Base-by-base conservation (phyloP, 1,140 invertebrate species). In the Tetranychus urticae region DNA sequence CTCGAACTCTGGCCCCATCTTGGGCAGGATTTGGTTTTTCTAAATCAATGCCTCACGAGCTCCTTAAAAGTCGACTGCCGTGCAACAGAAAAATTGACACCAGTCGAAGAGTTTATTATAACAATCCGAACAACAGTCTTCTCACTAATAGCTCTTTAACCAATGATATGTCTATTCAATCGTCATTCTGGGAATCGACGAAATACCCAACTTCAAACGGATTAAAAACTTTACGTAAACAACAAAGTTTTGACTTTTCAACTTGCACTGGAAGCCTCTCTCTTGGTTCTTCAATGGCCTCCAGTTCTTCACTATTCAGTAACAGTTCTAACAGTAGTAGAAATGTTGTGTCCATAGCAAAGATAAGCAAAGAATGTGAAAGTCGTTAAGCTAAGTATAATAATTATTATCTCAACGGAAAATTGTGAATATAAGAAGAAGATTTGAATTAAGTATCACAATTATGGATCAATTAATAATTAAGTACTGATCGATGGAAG, bases 1-100 rank as follows among this genome's bases (percentile, higher is more conserved):
- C 82, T 63, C 76, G 88, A 33, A 80, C 83, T 33, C 89, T 88
- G 1, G 91, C 80, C 0, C 77, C 82, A 39, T 77, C 79, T 59
- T 94, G 88, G 88, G 23, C 23, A 23, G 23, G 23, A 2, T 84
- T 86, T 73, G 88, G 86, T 37, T 83, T 93, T 67, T 93, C 88
- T 68, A 82, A 86, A 70, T 89, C 87, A 8, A 85, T 83, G 70
- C 85, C 87, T 3, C 78, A 78, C 35, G 76, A 75, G 12, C 63
- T 78, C 65, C 65, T 66, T 68, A 42, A 23, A 68, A 64, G n/a
- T 45, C 34, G 34, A 58, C 42, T 42, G 34, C 36, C 34, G 42
- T 31, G 37, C n/a, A 6, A 34, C 55, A 5, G 55, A 23, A 33
- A 34, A 42, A 42, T n/a, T 52, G 31, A 33, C 50, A 13, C 50